A percentile compares a stretch with the other conserved stretches of the same genome.
Evolutionary conservation across 2,797 vertebrate genomes (phyloP).

Genomic region (Rhodeus uyekii): DNA sequence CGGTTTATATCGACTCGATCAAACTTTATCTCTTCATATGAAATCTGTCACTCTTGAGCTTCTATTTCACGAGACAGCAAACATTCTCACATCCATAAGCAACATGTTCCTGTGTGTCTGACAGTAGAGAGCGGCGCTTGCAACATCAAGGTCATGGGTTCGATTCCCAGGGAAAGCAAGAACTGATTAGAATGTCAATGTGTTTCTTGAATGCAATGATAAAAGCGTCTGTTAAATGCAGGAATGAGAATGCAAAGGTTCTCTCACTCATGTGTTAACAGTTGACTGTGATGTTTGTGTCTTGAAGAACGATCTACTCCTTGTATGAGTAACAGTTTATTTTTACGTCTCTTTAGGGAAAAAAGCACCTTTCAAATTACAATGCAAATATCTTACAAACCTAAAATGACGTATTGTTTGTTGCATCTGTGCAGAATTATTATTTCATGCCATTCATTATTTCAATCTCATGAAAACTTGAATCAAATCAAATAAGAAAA

Average conservation of each 20-base stretch:
- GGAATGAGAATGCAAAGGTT: no score
- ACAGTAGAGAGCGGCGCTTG: no score
- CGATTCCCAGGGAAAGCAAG: no score
- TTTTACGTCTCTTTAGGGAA: background rate
- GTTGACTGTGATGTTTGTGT: background rate
- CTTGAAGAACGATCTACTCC: background rate
- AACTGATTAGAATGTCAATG: no score
- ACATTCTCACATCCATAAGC: background rate
- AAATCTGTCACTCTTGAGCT: background rate
- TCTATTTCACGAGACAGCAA: background rate
- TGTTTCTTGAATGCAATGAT: no score
- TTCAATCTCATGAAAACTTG: background rate
- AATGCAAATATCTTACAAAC: background rate
- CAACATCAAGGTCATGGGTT: no score
- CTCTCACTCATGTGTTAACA: background rate
- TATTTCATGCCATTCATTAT: background rate
- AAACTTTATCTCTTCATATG: background rate
- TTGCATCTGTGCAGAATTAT: background rate
- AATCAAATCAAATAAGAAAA: background rate
- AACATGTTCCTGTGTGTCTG: no score
- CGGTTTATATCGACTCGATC: background rate
- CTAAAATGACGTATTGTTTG: background rate
- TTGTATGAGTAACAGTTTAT: background rate
- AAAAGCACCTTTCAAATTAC: background rate
- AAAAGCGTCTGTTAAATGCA: no score